Evolutionary conservation across 2,888 invertebrate species (phyloP).

Genomic region (Agapostemon virescens): DNA sequence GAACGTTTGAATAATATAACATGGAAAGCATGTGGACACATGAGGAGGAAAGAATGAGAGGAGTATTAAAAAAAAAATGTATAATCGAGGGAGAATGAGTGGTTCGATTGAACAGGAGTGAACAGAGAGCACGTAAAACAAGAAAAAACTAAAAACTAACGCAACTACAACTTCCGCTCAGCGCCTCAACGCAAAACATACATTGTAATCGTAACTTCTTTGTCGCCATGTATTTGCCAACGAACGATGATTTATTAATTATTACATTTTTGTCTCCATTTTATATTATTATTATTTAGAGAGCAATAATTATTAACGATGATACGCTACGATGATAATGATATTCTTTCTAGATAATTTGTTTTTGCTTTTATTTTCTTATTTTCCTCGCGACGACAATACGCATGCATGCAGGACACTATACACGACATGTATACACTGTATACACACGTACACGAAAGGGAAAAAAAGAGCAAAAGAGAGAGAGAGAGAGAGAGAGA

Average conservation of each 20-base stretch:
- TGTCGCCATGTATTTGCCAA: constrained; percentile 80
- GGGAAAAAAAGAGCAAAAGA: background rate
- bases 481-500: background rate
- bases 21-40: background rate
- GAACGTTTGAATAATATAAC: constrained; percentile 2
- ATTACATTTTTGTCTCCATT: constrained; percentile 71
- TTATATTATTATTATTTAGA: constrained; percentile 78
- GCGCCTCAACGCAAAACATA: constrained; percentile 78
- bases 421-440: constrained; percentile 27
- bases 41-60: background rate
- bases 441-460: background rate
- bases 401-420: constrained; percentile 37
- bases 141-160: constrained; percentile 22
- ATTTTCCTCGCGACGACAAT: constrained; percentile 63
- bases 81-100: background rate
- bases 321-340: constrained; percentile 73
- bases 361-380: constrained; percentile 68
- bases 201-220: constrained; percentile 76
- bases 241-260: constrained; percentile 76
- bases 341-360: constrained; percentile 79
- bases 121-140: constrained; percentile 56
- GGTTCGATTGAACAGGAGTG: constrained; percentile 31
- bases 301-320: constrained; percentile 76
- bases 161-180: constrained; percentile 76
- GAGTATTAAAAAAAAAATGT: background rate